phyloP scores from a whole-genome alignment of 2,113 vertebrate species.

The Eretmochelys imbricata region DNA sequence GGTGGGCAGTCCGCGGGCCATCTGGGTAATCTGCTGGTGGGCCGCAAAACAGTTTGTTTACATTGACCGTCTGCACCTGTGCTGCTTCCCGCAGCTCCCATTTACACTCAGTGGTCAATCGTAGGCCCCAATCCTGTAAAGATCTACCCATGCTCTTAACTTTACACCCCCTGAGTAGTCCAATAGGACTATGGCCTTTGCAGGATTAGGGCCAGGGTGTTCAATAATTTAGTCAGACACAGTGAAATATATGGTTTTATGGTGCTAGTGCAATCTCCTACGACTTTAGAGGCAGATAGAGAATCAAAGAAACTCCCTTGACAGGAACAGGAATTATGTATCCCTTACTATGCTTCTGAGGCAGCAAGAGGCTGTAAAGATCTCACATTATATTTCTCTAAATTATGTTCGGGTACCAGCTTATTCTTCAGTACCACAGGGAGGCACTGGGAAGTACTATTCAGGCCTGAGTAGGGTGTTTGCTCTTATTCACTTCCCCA shows the following conservation, averaged over 20 bases:
- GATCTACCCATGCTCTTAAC: neutral
- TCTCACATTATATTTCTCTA: neutral
- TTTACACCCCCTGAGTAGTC: neutral
- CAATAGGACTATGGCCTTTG: accelerated
- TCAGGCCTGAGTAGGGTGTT: neutral
- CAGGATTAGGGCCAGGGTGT: neutral
- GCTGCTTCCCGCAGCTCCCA: no score
- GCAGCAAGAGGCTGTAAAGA: neutral
- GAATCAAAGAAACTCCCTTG: neutral
- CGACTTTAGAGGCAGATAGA: neutral
- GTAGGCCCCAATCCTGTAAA: neutral
- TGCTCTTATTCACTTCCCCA: neutral
- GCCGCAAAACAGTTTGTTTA: no score
- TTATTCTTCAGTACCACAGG: neutral
- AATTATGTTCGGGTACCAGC: neutral
- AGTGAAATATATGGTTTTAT: neutral
- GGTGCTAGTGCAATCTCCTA: neutral
- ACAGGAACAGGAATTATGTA: neutral
- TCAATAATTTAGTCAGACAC: neutral
- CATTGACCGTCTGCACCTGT: no score
- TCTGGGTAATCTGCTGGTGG: no score
- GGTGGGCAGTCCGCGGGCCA: no score
- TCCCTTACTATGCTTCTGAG: neutral
- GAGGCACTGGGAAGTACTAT: neutral
- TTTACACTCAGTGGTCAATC: neutral